These are phyloP conservation scores for Athripsodes cinereus DNA, from an alignment of 2,888 invertebrate genomes.

Conservation along the genomic window DNA sequence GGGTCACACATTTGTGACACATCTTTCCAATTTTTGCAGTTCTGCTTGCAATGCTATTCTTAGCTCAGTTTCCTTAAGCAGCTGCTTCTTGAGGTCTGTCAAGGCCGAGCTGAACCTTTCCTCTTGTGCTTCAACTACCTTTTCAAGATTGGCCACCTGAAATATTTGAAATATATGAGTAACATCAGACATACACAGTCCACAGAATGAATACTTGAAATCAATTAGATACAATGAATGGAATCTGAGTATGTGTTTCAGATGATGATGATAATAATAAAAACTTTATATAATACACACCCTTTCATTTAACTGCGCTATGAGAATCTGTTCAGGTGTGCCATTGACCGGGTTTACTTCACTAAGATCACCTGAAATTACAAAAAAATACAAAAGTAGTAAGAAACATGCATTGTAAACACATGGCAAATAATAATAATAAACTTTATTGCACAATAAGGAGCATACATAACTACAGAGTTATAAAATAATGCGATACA, in stretches of 20 bases:
- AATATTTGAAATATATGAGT: slow-evolving; percentile 5
- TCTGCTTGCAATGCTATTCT: slow-evolving; percentile 58
- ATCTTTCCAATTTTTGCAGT: slow-evolving; percentile 63
- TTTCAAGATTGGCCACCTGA: slow-evolving; percentile 54
- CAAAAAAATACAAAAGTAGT: neutral
- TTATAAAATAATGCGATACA: neutral
- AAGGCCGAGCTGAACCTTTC: slow-evolving; percentile 54
- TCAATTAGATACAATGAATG: too few species aligned
- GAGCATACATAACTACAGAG: too few species aligned
- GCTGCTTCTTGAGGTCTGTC: slow-evolving; percentile 55
- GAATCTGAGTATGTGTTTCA: neutral
- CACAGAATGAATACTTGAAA: too few species aligned
- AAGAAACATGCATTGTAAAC: neutral
- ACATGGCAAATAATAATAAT: neutral
- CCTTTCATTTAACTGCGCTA: slow-evolving; percentile 47
- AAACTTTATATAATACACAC: slow-evolving; percentile 30
- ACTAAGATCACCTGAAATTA: slow-evolving; percentile 9
- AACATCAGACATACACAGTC: too few species aligned
- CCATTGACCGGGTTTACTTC: slow-evolving; percentile 2
- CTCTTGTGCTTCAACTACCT: slow-evolving; percentile 53
- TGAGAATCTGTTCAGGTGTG: slow-evolving; percentile 34
- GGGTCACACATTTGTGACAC: slow-evolving; percentile 64
- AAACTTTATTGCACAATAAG: too few species aligned
- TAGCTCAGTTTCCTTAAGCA: slow-evolving; percentile 59
- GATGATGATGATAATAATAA: too few species aligned